Percentiles rank a stretch among this genome's conserved stretches.
Evolutionary conservation across 2,113 vertebrate genomes (phyloP).

Genomic region (Lamprotornis superbus): DNA sequence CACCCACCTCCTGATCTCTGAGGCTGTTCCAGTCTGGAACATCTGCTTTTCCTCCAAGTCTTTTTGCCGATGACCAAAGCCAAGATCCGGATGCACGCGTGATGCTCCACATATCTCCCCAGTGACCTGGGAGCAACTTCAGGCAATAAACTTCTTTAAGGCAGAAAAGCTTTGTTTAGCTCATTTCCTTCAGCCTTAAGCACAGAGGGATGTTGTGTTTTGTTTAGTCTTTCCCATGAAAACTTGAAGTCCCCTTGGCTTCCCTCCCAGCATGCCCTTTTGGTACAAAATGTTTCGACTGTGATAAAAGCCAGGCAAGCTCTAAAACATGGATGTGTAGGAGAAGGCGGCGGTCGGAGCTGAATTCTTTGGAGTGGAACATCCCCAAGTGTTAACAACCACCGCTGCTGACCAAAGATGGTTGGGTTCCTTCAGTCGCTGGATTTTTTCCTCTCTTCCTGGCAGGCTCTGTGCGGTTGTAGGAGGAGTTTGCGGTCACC

Average conservation of each 20-base stretch:
- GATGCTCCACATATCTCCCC: background rate
- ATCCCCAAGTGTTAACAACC: conserved; percentile 22
- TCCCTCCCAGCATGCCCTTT: background rate
- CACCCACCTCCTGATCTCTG: background rate
- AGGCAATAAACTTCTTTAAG: background rate
- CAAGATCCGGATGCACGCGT: fast-evolving
- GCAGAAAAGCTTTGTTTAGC: background rate
- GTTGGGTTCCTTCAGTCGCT: conserved; percentile 15
- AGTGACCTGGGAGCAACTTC: background rate
- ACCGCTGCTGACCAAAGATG: conserved; percentile 46
- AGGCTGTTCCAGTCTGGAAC: background rate
- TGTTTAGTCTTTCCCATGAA: background rate
- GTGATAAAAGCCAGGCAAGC: background rate
- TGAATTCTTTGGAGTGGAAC: conserved; percentile 21
- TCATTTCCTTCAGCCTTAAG: background rate
- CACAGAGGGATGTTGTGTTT: background rate
- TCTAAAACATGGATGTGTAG: background rate
- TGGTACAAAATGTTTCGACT: background rate
- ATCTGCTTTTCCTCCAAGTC: background rate
- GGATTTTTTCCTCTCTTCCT: background rate
- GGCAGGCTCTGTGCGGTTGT: background rate
- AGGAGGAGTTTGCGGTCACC: conserved; percentile 36
- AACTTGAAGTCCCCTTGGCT: background rate
- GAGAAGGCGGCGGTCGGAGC: background rate
- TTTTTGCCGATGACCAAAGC: background rate